Evolutionary conservation across 2,113 vertebrate genomes (phyloP).

Genomic region (Myrmophylax atrothorax): DNA sequence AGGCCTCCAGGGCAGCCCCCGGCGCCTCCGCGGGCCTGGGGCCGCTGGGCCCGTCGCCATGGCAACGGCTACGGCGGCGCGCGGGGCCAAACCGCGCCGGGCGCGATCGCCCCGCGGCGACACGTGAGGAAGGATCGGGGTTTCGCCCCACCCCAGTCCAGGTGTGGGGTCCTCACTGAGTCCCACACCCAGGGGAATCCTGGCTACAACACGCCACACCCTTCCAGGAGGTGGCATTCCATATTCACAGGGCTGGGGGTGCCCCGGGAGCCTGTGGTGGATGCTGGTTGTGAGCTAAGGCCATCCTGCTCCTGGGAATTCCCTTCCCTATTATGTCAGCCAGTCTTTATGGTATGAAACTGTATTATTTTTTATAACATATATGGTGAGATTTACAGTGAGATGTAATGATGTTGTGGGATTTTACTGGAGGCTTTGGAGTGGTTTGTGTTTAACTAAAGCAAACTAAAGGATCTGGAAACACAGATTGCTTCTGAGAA

Average conservation of each 20-base stretch:
- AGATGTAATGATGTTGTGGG: fast-evolving
- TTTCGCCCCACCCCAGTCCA: fast-evolving
- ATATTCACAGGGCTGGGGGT: background rate
- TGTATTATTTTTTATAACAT: background rate
- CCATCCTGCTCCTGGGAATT: background rate
- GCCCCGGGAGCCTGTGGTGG: background rate
- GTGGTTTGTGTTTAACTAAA: background rate
- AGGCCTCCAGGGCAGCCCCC: background rate
- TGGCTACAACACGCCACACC: fast-evolving
- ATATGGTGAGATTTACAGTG: background rate
- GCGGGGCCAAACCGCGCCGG: background rate
- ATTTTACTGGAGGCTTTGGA: background rate
- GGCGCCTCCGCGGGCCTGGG: background rate
- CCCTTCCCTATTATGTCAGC: background rate
- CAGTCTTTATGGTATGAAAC: background rate
- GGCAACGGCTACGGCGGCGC: constrained; percentile 27
- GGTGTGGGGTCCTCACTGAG: background rate
- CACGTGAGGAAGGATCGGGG: fast-evolving
- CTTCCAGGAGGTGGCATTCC: background rate
- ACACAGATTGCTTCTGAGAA: background rate
- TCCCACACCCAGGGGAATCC: background rate
- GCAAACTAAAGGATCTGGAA: background rate
- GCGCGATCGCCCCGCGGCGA: background rate
- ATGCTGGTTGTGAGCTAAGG: background rate
- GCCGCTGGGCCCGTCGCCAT: constrained; percentile 1